A percentile compares a stretch with the other conserved stretches of the same genome.
phyloP scores from a whole-genome alignment of 2,797 vertebrate genomes.

The Crocidura indochinensis region DNA sequence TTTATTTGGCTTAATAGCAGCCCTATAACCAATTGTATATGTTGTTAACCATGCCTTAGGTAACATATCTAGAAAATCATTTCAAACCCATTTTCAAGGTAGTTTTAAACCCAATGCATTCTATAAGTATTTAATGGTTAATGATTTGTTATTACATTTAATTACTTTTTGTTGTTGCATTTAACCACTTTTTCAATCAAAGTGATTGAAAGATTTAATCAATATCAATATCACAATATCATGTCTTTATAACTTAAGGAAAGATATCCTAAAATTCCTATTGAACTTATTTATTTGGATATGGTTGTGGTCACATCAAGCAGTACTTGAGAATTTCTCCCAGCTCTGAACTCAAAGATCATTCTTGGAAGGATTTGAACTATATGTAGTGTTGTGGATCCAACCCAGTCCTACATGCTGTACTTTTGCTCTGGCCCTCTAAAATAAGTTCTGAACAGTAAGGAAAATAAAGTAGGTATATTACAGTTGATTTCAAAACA shows the following conservation, averaged over 20 bases:
- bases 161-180: background rate
- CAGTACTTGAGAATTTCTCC: too few species aligned
- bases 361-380: too few species aligned
- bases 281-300: background rate
- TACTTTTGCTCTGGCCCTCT: too few species aligned
- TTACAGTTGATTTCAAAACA: slow-evolving; percentile 3
- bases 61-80: background rate
- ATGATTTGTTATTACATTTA: background rate
- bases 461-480: background rate
- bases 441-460: background rate
- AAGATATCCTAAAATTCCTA: background rate
- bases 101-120: background rate
- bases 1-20: background rate
- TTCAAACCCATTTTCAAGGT: background rate
- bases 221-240: background rate
- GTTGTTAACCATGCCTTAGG: background rate
- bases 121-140: background rate
- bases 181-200: background rate
- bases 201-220: background rate
- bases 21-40: background rate
- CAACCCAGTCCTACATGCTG: too few species aligned
- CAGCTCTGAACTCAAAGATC: too few species aligned
- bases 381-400: too few species aligned
- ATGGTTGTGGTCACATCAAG: too few species aligned
- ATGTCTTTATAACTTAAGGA: slow-evolving; percentile 15